Evolutionary conservation across 2,888 invertebrate species (phyloP), one percentile per base, ranked within the genome.

Genomic region (Yponomeuta malinellus): DNA sequence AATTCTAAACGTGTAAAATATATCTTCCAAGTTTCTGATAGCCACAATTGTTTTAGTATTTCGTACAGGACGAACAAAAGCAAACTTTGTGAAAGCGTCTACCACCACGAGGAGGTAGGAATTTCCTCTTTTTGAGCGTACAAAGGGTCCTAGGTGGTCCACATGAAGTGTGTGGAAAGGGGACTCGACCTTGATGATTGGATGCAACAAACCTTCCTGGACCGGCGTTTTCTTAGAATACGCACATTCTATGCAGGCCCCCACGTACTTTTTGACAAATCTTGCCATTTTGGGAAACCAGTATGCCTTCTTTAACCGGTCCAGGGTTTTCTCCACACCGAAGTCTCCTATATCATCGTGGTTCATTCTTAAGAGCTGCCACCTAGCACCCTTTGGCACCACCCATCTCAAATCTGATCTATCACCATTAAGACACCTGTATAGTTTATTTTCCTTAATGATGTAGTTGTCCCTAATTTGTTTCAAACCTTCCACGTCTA

Each of bases 341-440:
- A 76, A 69, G 70, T 76, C 74, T 1, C 75, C 78, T 0, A 77
- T 73, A n/a, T 76, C 81, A 68, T 88, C 86, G 70, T 88, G 86
- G 68, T 81, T 81, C 52, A 76, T 74, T 10, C 78, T 76, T n/a
- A 80, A 75, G 5, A 85, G 71, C 67, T 82, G 79, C 74, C 76
- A 80, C 2, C 81, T 75, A 3, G 75, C 74, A 2, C 74, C 74
- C n/a, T 73, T 73, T 0, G 82, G 81, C 2, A 82, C 83, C 2
- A 78, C 78, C 79, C 79, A 85, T 33, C 76, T 33, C 33, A 33
- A 33, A 33, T 33, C 33, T 33, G 33, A 72, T 37, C 74, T 71
- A 12, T 69, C 48, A 48, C 72, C 71, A 63, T 75, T 74, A 33
- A 33, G 33, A 33, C 33, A 33, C 33, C 1, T 33, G 33, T 33